These are phyloP conservation scores for Saccostrea cuccullata DNA, from an alignment of 1,140 invertebrate genomes.

Conservation along the genomic window DNA sequence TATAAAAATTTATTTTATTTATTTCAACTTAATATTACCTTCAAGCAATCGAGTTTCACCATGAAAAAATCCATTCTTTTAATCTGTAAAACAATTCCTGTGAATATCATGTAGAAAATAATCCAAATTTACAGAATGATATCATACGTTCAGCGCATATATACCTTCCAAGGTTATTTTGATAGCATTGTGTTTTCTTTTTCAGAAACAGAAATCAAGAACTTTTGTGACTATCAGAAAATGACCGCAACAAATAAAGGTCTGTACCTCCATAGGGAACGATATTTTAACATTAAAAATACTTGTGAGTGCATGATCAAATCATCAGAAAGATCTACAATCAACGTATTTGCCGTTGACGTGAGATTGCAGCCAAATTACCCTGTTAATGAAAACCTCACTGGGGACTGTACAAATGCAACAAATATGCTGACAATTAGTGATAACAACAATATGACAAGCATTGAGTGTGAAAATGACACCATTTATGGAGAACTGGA, in stretches of 20 bases:
- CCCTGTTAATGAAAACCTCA: not conserved
- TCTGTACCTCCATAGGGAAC: not conserved
- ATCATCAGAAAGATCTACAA: not conserved
- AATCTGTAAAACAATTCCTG: no score
- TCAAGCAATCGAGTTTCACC: no score
- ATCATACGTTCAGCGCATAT: no score
- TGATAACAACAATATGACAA: not conserved
- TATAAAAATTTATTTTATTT: not conserved
- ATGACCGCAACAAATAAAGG: not conserved
- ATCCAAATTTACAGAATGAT: no score
- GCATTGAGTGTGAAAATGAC: not conserved
- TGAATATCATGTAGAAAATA: no score
- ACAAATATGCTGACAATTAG: not conserved
- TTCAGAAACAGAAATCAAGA: not conserved
- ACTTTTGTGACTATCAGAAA: not conserved
- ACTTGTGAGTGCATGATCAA: not conserved
- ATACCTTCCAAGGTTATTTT: no score
- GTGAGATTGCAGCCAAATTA: not conserved
- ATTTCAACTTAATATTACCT: no score
- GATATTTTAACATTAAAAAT: not conserved
- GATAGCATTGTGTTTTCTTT: not conserved
- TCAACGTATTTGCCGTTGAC: not conserved
- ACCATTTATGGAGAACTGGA: not conserved
- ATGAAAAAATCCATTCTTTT: no score
- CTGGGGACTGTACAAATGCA: not conserved